Conservation (phyloP, 2,113 vertebrate genomes). For the Vulpes vulpes region DNA sequence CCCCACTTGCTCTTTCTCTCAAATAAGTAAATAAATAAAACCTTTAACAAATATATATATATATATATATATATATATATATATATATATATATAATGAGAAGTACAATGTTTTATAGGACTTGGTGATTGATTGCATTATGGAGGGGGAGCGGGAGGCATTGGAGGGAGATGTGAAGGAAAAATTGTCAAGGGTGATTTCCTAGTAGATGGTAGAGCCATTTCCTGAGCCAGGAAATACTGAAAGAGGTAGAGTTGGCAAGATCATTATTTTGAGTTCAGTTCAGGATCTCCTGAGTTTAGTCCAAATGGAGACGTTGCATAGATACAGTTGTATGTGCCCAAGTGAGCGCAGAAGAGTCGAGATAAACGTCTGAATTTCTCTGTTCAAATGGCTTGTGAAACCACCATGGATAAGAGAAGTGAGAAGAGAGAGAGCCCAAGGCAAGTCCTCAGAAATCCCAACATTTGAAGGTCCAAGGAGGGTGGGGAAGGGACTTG, state of each 20-base stretch:
- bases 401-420: background rate
- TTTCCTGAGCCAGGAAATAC: background rate
- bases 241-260: background rate
- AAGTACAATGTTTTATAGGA: background rate
- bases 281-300: background rate
- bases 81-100: too few relatives aligned
- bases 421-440: background rate
- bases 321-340: background rate
- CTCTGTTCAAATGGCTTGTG: background rate
- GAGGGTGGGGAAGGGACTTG: background rate
- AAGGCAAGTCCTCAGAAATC: background rate
- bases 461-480: background rate
- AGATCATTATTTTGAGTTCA: background rate
- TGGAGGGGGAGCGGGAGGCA: too few relatives aligned
- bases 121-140: background rate
- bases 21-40: too few relatives aligned
- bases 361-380: background rate
- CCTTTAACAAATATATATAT: too few relatives aligned
- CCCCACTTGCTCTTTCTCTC: too few relatives aligned
- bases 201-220: background rate
- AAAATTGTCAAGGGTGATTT: background rate
- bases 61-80: too few relatives aligned
- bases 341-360: background rate
- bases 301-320: background rate
- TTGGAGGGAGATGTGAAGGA: background rate